Percentiles rank a stretch among this genome's conserved stretches.
These are phyloP conservation scores for Drosophila pseudoobscura DNA, from an alignment of 1,140 invertebrate genomes.

Conservation along the genomic window DNA sequence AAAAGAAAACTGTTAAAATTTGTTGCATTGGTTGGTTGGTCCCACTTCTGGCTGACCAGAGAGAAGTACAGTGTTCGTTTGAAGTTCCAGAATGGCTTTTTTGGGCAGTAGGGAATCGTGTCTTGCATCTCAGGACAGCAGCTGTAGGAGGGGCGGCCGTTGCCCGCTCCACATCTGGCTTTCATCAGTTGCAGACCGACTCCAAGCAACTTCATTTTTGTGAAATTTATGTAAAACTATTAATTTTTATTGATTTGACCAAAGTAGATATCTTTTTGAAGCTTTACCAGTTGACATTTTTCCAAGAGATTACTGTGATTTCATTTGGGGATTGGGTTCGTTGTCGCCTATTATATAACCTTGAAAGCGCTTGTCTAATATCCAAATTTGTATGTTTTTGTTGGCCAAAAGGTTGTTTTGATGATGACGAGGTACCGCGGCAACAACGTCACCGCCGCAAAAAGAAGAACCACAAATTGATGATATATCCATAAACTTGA, in stretches of 20 bases:
- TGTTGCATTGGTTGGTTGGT: not conserved
- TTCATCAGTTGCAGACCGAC: constrained; percentile 40
- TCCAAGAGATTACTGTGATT: not conserved
- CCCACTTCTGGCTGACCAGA: constrained; percentile 38
- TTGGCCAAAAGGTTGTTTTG: constrained; percentile 2
- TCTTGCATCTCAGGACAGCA: constrained; percentile 29
- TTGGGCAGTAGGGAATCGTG: constrained; percentile 39
- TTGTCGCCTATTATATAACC: constrained; percentile 19
- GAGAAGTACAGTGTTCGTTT: constrained; percentile 24
- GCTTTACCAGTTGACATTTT: not conserved
- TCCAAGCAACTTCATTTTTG: constrained; percentile 58
- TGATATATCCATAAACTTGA: no score
- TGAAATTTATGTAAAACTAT: not conserved
- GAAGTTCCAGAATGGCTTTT: constrained; percentile 46
- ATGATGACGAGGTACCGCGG: not conserved
- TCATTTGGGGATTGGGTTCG: no score
- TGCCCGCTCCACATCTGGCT: constrained; percentile 3
- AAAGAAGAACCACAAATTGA: constrained; percentile 16
- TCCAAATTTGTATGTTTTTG: not conserved
- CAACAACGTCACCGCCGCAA: constrained; percentile 57
- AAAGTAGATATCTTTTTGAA: not conserved
- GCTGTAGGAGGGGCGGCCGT: constrained; percentile 7
- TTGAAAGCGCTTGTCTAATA: constrained; percentile 2
- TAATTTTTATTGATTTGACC: no score
- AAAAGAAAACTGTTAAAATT: constrained; percentile 1